phyloP scores from a whole-genome alignment of 2,888 invertebrate genomes.

The Euzetes globulus region DNA sequence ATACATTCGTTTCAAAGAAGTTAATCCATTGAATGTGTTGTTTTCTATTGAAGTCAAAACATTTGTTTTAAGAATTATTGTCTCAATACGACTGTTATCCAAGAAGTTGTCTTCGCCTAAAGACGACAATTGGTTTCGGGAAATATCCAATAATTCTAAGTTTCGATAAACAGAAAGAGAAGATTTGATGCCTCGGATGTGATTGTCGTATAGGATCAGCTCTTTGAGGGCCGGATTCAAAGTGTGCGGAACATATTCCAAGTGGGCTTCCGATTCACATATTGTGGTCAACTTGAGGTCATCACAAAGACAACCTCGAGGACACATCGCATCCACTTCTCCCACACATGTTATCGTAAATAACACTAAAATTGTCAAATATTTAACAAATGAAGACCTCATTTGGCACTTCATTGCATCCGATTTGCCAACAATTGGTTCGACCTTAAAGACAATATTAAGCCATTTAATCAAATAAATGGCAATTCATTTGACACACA shows the following conservation, averaged over 20 bases:
- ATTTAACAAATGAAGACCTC: not conserved
- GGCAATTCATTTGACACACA: not conserved
- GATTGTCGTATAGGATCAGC: slow-evolving; percentile 73
- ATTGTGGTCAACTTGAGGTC: slow-evolving; percentile 68
- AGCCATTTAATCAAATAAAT: not conserved
- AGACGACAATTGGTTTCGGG: slow-evolving; percentile 69
- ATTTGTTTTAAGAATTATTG: slow-evolving; percentile 70
- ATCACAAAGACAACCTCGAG: slow-evolving; percentile 70
- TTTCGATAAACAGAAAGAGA: slow-evolving; percentile 65
- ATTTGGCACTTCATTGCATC: slow-evolving; percentile 27
- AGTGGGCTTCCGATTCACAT: slow-evolving; percentile 66
- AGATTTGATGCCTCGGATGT: slow-evolving; percentile 67
- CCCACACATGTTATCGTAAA: too few relatives aligned
- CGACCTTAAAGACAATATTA: not conserved
- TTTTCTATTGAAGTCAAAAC: slow-evolving; percentile 63
- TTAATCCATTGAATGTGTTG: slow-evolving; percentile 69
- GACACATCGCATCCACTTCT: slow-evolving; percentile 54
- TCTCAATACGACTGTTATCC: slow-evolving; percentile 63
- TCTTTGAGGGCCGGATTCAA: slow-evolving; percentile 60
- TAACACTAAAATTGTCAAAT: not conserved
- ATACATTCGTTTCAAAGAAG: slow-evolving; percentile 60
- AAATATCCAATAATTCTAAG: slow-evolving; percentile 70
- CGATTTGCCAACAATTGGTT: not conserved
- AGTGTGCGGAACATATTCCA: slow-evolving; percentile 79
- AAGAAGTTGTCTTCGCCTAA: slow-evolving; percentile 75